Conservation (phyloP, 2,797 vertebrate species). For the Xiphophorus birchmanni region DNA sequence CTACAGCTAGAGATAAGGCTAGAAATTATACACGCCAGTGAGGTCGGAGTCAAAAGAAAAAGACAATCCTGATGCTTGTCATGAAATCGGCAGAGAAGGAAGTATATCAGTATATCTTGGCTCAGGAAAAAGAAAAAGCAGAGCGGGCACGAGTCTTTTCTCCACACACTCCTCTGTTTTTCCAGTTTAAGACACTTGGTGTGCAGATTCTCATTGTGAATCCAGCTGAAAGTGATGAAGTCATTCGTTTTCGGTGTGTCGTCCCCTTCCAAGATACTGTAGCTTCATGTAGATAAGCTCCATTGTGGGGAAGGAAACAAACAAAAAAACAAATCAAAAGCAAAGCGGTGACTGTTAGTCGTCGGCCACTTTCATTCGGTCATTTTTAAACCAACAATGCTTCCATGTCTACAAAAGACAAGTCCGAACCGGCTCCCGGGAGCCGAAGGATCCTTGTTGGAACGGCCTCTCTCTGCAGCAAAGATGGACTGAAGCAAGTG, state of each 20-base stretch:
- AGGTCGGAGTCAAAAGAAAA: constrained; percentile 9
- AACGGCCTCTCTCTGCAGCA: constrained; percentile 61
- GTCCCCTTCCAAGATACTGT: constrained; percentile 24
- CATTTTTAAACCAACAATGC: constrained; percentile 12
- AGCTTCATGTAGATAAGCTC: neutral
- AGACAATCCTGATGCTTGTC: constrained; percentile 37
- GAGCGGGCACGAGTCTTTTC: neutral
- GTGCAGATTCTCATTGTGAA: constrained; percentile 19
- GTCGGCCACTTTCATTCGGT: constrained; percentile 12
- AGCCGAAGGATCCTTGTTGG: constrained; percentile 57
- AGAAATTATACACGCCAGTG: neutral
- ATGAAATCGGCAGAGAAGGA: constrained; percentile 15
- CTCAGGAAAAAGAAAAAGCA: neutral
- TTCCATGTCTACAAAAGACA: neutral
- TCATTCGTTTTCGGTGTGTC: constrained; percentile 11
- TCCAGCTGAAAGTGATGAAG: constrained; percentile 17
- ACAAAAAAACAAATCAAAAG: neutral
- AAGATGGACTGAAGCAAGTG: constrained; percentile 44
- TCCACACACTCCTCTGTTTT: constrained; percentile 7
- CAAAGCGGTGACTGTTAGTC: constrained; percentile 9
- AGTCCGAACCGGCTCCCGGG: constrained; percentile 18
- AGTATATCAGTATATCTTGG: neutral
- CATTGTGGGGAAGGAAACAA: neutral
- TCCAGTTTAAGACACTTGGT: constrained; percentile 1
- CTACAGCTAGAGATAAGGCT: constrained; percentile 20